Conservation (phyloP, 2,888 invertebrate genomes). For the Diadromus collaris region DNA sequence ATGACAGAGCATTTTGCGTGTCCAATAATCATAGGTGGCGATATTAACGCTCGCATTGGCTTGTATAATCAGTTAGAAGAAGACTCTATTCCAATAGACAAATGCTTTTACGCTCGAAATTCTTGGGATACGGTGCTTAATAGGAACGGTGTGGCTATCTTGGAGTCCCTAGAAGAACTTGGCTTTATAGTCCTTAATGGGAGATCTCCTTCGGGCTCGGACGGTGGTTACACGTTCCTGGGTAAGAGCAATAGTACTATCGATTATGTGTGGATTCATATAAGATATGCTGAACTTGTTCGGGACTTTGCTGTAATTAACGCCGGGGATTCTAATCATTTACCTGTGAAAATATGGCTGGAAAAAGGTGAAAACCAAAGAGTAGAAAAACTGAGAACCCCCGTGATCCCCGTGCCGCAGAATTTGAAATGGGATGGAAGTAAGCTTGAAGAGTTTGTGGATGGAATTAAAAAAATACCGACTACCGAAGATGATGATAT, state of each 20-base stretch:
- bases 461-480: background rate
- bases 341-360: constrained; percentile 1
- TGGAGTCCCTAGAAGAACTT: background rate
- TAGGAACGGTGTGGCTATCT: background rate
- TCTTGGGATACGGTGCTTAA: background rate
- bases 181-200: constrained; percentile 17
- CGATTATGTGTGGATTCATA: constrained; percentile 27
- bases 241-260: constrained; percentile 17
- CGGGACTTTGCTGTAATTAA: constrained; percentile 10
- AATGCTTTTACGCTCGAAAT: too few species aligned
- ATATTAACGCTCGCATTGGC: background rate
- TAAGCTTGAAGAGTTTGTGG: background rate
- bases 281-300: background rate
- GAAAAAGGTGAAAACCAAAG: background rate
- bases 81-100: background rate
- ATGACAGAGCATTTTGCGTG: background rate
- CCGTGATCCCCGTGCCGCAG: background rate
- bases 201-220: background rate
- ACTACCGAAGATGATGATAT: background rate
- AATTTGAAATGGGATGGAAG: background rate
- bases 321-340: constrained; percentile 22
- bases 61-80: background rate
- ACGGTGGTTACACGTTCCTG: constrained; percentile 15
- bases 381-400: background rate
- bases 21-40: background rate